Evolutionary conservation across 2,113 vertebrate species (phyloP).

Genomic region (Cisticola juncidis): DNA sequence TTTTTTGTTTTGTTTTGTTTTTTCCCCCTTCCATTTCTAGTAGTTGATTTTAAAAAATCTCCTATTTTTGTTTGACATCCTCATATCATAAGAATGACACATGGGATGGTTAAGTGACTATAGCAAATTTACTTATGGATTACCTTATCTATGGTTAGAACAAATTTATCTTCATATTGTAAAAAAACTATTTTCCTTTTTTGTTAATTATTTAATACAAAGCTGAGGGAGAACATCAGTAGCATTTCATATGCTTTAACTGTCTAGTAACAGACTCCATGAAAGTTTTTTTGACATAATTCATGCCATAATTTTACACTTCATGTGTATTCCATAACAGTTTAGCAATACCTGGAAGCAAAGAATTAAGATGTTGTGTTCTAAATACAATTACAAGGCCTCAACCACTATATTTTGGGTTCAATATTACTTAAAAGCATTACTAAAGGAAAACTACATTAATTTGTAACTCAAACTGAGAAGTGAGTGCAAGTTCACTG

Average conservation of each 20-base stretch:
- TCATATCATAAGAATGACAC: neutral
- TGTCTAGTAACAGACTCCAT: neutral
- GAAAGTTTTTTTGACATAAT: neutral
- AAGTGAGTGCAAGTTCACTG: neutral
- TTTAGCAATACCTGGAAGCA: neutral
- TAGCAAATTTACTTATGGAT: neutral
- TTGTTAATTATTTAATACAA: neutral
- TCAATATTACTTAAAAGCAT: neutral
- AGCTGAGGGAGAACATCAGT: neutral
- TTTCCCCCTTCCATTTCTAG: accelerated
- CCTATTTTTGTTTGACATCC: neutral
- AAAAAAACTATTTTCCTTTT: neutral
- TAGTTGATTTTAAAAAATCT: neutral
- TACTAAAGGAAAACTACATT: neutral
- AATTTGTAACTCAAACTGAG: neutral
- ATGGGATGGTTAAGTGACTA: neutral
- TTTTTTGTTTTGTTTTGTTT: neutral
- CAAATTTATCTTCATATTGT: neutral
- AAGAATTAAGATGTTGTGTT: neutral
- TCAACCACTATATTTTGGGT: neutral
- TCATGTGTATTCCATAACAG: neutral
- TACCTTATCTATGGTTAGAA: neutral
- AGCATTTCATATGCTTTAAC: neutral
- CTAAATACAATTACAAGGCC: neutral
- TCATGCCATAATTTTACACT: neutral